Conservation (phyloP, 1,140 invertebrate species). For the Drosophila ogumai region DNA sequence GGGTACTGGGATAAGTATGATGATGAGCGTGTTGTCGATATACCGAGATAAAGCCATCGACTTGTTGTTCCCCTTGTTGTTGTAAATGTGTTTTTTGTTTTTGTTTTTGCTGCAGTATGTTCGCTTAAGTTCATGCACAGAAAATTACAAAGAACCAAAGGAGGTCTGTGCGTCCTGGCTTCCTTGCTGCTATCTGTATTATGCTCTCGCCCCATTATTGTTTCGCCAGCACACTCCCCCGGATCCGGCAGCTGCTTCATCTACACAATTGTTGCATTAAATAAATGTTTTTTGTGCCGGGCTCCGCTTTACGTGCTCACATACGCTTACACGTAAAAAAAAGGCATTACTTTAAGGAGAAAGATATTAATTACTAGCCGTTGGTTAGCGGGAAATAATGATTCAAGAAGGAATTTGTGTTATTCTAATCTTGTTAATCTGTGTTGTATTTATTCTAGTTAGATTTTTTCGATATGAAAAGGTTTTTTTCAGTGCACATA, state of each 20-base stretch:
- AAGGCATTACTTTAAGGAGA: neutral
- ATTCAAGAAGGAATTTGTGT: neutral
- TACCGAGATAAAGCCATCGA: conserved; percentile 53
- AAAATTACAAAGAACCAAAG: conserved; percentile 34
- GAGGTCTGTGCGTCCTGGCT: neutral
- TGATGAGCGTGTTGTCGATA: conserved; percentile 55
- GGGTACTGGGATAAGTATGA: conserved; percentile 15
- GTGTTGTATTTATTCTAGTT: neutral
- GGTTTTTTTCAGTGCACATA: neutral
- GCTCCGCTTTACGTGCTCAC: conserved; percentile 28
- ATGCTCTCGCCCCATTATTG: conserved; percentile 48
- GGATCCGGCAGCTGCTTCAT: conserved; percentile 61
- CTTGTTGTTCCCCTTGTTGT: conserved; percentile 29
- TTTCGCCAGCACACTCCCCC: conserved; percentile 31
- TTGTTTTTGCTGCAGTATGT: conserved; percentile 21
- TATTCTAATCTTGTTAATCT: neutral
- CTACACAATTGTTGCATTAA: conserved; percentile 79
- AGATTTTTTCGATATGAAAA: neutral
- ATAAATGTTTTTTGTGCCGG: conserved; percentile 63
- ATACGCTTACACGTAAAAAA: conserved; percentile 4
- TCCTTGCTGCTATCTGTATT: conserved; percentile 33
- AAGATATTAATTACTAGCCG: no score
- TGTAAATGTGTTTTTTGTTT: conserved; percentile 9
- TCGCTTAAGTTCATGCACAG: conserved; percentile 40
- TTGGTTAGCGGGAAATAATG: neutral